Evolutionary conservation across 2,797 vertebrate genomes (phyloP).

Genomic region (Pseudocheirus occidentalis): DNA sequence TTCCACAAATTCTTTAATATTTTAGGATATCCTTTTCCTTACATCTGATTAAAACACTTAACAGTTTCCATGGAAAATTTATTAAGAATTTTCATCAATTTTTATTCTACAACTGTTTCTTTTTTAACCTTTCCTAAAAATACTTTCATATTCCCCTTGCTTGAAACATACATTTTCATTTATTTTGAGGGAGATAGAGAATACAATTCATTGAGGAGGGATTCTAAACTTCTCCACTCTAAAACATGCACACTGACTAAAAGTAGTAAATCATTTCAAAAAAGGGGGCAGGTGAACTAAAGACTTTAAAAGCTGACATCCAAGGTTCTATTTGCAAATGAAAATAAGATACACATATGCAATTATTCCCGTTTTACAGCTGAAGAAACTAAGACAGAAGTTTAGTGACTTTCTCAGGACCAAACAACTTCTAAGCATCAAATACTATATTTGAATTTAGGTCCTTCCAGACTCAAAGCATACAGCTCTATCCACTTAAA

Average conservation of each 20-base stretch:
- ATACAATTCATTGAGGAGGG: conserved; percentile 9
- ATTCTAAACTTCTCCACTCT: conserved; percentile 20
- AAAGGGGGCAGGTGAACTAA: not conserved
- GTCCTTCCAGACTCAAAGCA: no score
- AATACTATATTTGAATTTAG: not conserved
- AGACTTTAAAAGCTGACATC: not conserved
- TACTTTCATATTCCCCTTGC: not conserved
- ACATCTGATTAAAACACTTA: not conserved
- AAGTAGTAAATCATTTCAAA: conserved; percentile 30
- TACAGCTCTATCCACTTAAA: no score
- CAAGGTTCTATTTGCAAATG: not conserved
- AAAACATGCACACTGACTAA: conserved; percentile 30
- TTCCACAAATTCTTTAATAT: conserved; percentile 16
- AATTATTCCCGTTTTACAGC: not conserved
- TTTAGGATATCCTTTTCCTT: conserved; percentile 19
- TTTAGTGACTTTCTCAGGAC: not conserved
- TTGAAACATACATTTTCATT: not conserved
- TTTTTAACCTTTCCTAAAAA: not conserved
- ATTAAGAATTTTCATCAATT: not conserved
- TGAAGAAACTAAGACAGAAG: not conserved
- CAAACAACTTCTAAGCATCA: not conserved
- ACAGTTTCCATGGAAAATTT: conserved; percentile 21
- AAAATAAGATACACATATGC: not conserved
- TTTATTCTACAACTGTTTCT: conserved; percentile 7
- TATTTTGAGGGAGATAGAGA: not conserved